These are phyloP conservation scores for Uropetala carovei DNA, from an alignment of 2,888 invertebrate species.

Conservation along the genomic window DNA sequence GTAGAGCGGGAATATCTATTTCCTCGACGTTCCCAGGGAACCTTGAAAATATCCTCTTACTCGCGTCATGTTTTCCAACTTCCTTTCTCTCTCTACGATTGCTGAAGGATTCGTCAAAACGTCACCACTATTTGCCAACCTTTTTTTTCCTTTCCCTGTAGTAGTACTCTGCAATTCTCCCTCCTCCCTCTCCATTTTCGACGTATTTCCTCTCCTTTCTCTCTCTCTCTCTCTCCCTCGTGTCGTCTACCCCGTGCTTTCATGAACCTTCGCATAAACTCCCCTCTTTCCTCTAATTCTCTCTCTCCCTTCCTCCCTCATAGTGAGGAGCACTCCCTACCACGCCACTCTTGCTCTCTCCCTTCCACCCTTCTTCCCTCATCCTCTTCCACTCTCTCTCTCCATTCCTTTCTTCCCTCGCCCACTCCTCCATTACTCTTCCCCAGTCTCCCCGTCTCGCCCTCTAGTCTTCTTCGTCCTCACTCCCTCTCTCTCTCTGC, in stretches of 20 bases:
- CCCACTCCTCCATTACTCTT: too few species aligned
- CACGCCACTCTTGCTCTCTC: background rate
- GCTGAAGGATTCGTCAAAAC: background rate
- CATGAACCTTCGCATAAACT: constrained; percentile 10
- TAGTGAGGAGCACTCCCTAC: background rate
- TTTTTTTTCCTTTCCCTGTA: background rate
- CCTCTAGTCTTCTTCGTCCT: background rate
- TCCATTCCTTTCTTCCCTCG: background rate
- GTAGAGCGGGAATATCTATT: background rate
- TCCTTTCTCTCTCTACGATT: background rate
- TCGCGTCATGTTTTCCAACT: constrained; percentile 26
- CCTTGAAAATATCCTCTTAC: background rate
- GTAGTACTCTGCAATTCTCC: background rate
- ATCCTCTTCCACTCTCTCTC: background rate
- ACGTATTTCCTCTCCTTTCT: background rate
- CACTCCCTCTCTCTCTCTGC: background rate
- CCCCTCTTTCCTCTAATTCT: background rate
- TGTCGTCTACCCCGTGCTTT: background rate
- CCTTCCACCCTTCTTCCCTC: background rate
- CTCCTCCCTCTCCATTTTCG: background rate
- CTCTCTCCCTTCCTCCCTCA: background rate
- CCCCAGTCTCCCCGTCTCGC: too few species aligned
- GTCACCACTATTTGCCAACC: background rate
- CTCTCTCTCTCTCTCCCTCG: background rate
- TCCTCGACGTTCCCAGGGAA: background rate